Evolutionary conservation across 2,113 vertebrate genomes (phyloP).

Genomic region (Elephantulus edwardii): DNA sequence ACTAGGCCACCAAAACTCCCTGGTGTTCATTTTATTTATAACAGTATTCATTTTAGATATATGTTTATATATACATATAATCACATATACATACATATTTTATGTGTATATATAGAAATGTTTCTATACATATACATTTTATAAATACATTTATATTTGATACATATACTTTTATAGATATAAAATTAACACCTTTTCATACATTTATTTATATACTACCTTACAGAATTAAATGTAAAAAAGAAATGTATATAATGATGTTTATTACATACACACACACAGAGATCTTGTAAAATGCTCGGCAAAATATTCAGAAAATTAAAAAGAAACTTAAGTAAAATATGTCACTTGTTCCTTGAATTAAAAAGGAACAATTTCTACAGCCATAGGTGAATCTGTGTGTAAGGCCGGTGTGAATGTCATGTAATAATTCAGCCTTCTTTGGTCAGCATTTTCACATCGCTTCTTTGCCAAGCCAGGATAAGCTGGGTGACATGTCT

Average conservation of each 20-base stretch:
- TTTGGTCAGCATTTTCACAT: slow-evolving; percentile 83
- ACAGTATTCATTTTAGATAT: too few relatives aligned
- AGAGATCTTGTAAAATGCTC: not conserved
- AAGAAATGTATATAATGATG: not conserved
- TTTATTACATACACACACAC: not conserved
- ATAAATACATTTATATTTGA: too few relatives aligned
- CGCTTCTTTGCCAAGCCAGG: slow-evolving; percentile 80
- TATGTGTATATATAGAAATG: too few relatives aligned
- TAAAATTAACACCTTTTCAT: too few relatives aligned
- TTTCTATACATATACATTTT: too few relatives aligned
- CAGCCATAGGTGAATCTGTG: slow-evolving; percentile 70
- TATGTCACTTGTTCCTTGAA: slow-evolving; percentile 17
- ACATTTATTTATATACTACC: too few relatives aligned
- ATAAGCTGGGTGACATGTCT: slow-evolving; percentile 78
- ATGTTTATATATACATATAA: too few relatives aligned
- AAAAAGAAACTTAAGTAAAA: slow-evolving; percentile 8
- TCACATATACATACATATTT: too few relatives aligned
- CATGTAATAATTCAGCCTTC: slow-evolving; percentile 11
- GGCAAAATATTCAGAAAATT: not conserved
- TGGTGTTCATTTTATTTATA: too few relatives aligned
- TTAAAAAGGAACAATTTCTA: slow-evolving; percentile 48
- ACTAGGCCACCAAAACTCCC: too few relatives aligned
- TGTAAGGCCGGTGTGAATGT: slow-evolving; percentile 64
- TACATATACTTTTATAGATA: too few relatives aligned
- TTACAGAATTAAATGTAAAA: not conserved